phyloP scores from a whole-genome alignment of 92 coral and sea anemone species.

The Epizoanthus fatuus region DNA sequence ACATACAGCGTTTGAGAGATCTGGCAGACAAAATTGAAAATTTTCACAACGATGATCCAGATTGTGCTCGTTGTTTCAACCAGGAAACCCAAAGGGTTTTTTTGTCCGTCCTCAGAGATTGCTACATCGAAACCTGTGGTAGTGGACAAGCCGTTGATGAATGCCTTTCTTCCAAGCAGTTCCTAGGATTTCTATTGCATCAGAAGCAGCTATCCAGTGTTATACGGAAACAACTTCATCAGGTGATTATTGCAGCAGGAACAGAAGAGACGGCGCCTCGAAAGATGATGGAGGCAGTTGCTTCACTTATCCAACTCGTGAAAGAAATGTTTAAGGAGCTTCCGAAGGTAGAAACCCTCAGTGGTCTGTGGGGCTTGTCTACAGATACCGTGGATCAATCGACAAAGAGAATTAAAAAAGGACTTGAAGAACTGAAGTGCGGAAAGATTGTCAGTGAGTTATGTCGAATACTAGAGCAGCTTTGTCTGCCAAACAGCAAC shows the following conservation, averaged over 20 bases:
- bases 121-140: neutral
- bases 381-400: neutral
- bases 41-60: neutral
- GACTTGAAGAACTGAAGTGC: neutral
- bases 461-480: neutral
- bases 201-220: neutral
- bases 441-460: neutral
- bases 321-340: neutral
- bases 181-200: neutral
- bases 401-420: neutral
- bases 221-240: neutral
- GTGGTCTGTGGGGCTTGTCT: conserved; percentile 5
- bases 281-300: neutral
- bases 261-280: neutral
- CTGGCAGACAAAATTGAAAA: neutral
- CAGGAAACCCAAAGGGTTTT: neutral
- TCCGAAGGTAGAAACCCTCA: conserved; percentile 1
- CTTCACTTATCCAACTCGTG: conserved; percentile 12
- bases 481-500: neutral
- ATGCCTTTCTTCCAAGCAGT: conserved; percentile 4
- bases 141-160: neutral
- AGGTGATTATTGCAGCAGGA: neutral
- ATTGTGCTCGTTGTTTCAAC: conserved; percentile 5
- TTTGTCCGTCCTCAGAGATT: neutral
- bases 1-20: neutral